phyloP scores from a whole-genome alignment of 2,797 vertebrate genomes.

The Pangasius larnaudii region DNA sequence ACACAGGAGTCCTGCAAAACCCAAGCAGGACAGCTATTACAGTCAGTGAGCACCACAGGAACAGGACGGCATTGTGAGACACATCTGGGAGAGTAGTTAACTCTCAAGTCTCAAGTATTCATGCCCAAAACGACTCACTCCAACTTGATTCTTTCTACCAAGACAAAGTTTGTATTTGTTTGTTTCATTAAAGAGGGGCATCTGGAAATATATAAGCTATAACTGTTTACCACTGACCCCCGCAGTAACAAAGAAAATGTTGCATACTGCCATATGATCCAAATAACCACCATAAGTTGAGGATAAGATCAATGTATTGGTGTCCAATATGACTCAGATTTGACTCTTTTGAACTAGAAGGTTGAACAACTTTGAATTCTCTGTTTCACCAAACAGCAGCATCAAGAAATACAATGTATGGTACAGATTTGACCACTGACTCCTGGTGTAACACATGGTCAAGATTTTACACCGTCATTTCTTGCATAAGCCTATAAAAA shows the following conservation, averaged over 20 bases:
- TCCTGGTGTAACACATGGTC: neutral
- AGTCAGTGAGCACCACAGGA: conserved; percentile 25
- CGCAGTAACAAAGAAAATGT: neutral
- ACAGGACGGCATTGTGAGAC: conserved; percentile 52
- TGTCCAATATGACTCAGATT: neutral
- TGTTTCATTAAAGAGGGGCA: neutral
- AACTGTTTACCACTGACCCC: neutral
- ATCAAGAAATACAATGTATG: neutral
- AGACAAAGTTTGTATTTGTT: neutral
- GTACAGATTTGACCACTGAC: neutral
- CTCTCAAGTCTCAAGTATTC: neutral
- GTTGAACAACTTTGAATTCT: too few species aligned
- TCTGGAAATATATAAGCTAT: neutral
- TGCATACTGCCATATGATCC: neutral
- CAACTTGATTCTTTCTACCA: neutral
- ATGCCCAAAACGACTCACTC: neutral
- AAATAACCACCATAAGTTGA: neutral
- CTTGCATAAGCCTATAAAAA: neutral
- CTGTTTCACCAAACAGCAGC: neutral
- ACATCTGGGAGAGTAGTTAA: conserved; percentile 54
- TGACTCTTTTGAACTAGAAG: neutral
- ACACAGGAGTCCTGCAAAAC: conserved; percentile 21
- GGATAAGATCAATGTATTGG: neutral
- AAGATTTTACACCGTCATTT: neutral
- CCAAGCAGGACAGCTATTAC: conserved; percentile 15